Percentiles rank a stretch among this genome's conserved stretches.
Conservation (phyloP, 2,888 invertebrate species). For the Thereva nobilitata region DNA sequence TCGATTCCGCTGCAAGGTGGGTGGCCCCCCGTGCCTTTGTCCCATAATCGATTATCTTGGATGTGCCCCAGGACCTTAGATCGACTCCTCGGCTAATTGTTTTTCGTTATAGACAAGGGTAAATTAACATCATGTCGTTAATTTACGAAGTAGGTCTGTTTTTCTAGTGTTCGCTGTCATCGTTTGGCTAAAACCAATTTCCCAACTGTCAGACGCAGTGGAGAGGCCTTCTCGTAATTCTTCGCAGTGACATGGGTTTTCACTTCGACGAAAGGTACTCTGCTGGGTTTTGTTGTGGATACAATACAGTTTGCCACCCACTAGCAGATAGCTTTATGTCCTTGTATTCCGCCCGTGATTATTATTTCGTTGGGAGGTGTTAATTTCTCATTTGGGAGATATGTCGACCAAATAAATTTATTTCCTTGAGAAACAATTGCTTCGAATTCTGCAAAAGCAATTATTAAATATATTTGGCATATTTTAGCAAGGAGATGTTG, state of each 20-base stretch:
- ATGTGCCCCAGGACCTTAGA: background rate
- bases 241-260: constrained; percentile 27
- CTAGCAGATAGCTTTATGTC: background rate
- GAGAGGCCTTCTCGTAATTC: constrained; percentile 16
- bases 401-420: background rate
- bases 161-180: constrained; percentile 26
- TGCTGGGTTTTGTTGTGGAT: background rate
- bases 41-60: constrained; percentile 19
- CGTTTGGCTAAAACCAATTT: constrained; percentile 34
- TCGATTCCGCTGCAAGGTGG: background rate
- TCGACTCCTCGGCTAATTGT: constrained; percentile 17
- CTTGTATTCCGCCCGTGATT: constrained; percentile 6
- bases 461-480: too few species aligned
- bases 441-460: too few species aligned
- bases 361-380: background rate
- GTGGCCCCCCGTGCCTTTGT: background rate
- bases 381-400: background rate
- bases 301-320: background rate
- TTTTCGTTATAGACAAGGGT: constrained; percentile 26
- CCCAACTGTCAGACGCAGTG: constrained; percentile 31
- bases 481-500: too few species aligned
- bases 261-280: constrained; percentile 28
- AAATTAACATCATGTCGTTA: constrained; percentile 30
- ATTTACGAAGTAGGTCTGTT: constrained; percentile 26
- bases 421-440: background rate